These are phyloP conservation scores for Aphaenogaster rudis DNA, from an alignment of 1,140 invertebrate species.

Conservation along the genomic window DNA sequence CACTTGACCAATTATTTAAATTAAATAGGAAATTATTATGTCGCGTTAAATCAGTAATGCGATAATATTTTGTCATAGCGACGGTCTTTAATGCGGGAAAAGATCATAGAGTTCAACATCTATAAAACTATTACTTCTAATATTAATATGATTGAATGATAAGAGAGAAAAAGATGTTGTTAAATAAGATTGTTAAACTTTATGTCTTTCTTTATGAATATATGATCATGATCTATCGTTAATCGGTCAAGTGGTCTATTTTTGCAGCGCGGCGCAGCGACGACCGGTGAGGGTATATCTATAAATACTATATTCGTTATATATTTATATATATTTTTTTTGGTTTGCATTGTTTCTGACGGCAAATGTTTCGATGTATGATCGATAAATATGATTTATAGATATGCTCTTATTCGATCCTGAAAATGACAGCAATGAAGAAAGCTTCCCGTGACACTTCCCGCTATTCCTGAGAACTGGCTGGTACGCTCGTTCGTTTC, in stretches of 20 bases:
- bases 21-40: neutral
- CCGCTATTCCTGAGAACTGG: constrained; percentile 83
- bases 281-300: constrained; percentile 39
- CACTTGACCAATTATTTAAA: constrained; percentile 78
- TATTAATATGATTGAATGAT: neutral
- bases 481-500: constrained; percentile 76
- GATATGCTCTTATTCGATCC: neutral
- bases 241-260: constrained; percentile 83
- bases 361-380: neutral
- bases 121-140: neutral
- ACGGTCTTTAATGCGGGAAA: neutral
- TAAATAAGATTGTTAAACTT: constrained; percentile 24
- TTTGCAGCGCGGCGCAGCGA: constrained; percentile 83
- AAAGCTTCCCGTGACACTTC: constrained; percentile 83
- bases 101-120: neutral
- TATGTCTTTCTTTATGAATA: constrained; percentile 32
- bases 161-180: neutral
- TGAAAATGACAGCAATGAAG: constrained; percentile 74
- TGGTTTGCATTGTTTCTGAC: neutral
- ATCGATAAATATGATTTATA: constrained; percentile 7
- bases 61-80: constrained; percentile 24
- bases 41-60: neutral
- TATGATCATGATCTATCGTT: neutral
- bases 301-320: neutral
- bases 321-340: neutral